phyloP scores from a whole-genome alignment of 2,113 vertebrate genomes.

The Procapra przewalskii region DNA sequence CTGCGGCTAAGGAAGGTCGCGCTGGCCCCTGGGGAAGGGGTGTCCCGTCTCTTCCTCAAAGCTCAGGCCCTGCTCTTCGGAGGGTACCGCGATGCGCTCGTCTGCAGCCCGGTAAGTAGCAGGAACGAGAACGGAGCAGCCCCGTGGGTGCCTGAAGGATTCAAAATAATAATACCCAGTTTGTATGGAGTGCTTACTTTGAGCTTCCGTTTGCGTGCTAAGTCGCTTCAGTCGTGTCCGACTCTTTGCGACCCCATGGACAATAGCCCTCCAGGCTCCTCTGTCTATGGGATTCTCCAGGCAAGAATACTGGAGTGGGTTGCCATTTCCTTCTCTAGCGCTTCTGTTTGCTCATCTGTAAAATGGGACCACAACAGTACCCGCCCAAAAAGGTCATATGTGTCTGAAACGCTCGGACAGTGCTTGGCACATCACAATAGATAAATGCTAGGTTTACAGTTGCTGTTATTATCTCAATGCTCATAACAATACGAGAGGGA shows the following conservation, averaged over 20 bases:
- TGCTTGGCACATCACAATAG: not conserved
- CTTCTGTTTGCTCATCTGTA: not conserved
- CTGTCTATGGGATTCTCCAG: not conserved
- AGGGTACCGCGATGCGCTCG: constrained; percentile 87
- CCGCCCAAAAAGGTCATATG: not conserved
- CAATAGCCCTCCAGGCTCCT: not conserved
- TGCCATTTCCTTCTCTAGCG: not conserved
- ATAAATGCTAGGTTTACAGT: not conserved
- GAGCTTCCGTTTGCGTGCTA: not conserved
- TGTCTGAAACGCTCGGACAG: not conserved
- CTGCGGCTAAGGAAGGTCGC: constrained; percentile 86
- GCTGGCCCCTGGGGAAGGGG: constrained; percentile 84
- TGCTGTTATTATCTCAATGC: not conserved
- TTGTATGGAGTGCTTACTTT: not conserved
- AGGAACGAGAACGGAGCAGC: not conserved
- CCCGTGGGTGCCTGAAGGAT: not conserved
- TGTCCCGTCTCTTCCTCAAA: constrained; percentile 88
- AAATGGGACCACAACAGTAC: not conserved
- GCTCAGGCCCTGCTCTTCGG: constrained; percentile 91
- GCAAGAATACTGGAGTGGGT: not conserved
- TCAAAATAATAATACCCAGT: not conserved
- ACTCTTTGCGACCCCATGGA: not conserved
- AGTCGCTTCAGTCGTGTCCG: not conserved
- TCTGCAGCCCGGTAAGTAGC: constrained; percentile 73
- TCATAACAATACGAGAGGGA: not conserved